A percentile compares a stretch with the other conserved stretches of the same genome.
phyloP scores from a whole-genome alignment of 1,140 invertebrate genomes.

The Aphelinus certus region DNA sequence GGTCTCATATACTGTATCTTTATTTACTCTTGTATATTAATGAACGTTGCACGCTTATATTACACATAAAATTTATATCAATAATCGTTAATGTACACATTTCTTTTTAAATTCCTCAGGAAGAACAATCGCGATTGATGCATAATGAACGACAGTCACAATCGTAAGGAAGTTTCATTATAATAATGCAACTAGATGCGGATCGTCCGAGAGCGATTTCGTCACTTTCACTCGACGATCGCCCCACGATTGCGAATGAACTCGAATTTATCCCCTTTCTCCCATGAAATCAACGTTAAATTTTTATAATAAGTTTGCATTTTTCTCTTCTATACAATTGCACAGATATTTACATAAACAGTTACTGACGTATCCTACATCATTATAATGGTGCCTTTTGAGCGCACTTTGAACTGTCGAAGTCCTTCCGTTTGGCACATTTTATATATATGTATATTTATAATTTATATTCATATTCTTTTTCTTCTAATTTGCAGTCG shows the following conservation, averaged over 20 bases:
- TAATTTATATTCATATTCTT: conserved; percentile 22
- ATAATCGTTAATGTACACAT: conserved; percentile 52
- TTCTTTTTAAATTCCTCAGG: conserved; percentile 50
- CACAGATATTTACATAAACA: conserved; percentile 66
- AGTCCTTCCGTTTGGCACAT: conserved; percentile 52
- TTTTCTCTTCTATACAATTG: conserved; percentile 63
- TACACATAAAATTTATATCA: conserved; percentile 58
- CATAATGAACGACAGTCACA: conserved; percentile 55
- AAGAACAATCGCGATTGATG: conserved; percentile 51
- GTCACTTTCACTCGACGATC: not conserved
- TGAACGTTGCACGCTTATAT: conserved; percentile 50
- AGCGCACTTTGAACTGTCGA: conserved; percentile 56
- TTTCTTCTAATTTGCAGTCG: conserved; percentile 33
- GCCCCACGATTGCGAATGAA: not conserved
- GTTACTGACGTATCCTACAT: conserved; percentile 56
- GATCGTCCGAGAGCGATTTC: conserved; percentile 15
- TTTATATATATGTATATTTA: conserved; percentile 26
- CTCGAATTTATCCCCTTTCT: not conserved
- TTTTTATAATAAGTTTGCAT: conserved; percentile 42
- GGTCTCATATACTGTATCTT: conserved; percentile 23
- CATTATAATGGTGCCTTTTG: conserved; percentile 54
- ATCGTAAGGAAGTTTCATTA: conserved; percentile 52
- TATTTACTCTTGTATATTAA: not conserved
- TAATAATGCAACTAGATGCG: conserved; percentile 29
- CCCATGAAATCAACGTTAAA: conserved; percentile 46